phyloP scores from a whole-genome alignment of 2,797 vertebrate genomes.

The Adelosebastes latens region DNA sequence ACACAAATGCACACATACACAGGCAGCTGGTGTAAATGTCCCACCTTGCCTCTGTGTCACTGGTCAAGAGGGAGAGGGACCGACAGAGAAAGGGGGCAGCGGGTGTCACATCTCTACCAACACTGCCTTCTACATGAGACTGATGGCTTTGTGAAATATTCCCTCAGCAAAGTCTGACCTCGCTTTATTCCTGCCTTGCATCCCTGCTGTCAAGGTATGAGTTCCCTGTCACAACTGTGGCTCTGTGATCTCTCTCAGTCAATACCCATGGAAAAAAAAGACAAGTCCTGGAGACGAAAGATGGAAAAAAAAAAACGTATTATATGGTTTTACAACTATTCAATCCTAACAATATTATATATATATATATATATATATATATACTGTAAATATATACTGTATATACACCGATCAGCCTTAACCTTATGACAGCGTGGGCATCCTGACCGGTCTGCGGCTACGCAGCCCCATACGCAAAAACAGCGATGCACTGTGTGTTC shows the following conservation, averaged over 20 bases:
- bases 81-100: constrained; percentile 20
- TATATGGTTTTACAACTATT: constrained; percentile 23
- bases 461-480: too few relatives aligned
- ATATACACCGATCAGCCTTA: too few relatives aligned
- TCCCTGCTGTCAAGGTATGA: constrained; percentile 53
- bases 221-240: constrained; percentile 56
- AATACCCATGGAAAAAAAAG: constrained; percentile 5
- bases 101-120: constrained; percentile 51
- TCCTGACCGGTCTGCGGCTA: too few relatives aligned
- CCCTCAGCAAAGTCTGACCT: constrained; percentile 59
- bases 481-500: too few relatives aligned
- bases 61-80: constrained; percentile 36
- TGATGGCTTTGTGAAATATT: constrained; percentile 66
- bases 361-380: neutral
- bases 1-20: neutral
- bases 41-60: constrained; percentile 39
- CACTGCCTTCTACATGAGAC: constrained; percentile 47
- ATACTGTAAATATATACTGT: neutral
- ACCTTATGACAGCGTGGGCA: too few relatives aligned
- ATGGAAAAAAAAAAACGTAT: neutral
- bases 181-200: constrained; percentile 56
- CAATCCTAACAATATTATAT: neutral
- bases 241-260: constrained; percentile 58
- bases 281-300: neutral
- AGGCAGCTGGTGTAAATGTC: neutral